These are phyloP conservation scores for Coracopsis vasa DNA, from an alignment of 2,113 vertebrate species.

Conservation along the genomic window DNA sequence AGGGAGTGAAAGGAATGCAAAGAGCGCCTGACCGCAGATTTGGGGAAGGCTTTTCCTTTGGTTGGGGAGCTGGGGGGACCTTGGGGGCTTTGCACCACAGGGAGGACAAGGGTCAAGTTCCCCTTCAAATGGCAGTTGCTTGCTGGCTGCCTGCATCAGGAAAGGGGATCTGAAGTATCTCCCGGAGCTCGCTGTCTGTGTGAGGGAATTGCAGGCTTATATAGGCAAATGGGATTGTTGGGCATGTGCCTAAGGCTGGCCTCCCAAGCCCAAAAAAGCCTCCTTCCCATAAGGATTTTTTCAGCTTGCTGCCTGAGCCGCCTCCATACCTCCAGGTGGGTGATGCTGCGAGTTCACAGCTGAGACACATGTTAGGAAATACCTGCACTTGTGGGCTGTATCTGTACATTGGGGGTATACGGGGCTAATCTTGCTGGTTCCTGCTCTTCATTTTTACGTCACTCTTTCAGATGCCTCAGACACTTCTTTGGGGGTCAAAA, in stretches of 20 bases:
- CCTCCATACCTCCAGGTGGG: neutral
- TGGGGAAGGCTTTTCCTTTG: neutral
- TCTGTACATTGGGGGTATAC: accelerated
- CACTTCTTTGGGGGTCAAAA: neutral
- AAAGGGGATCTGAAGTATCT: neutral
- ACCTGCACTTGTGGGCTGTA: neutral
- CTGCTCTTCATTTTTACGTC: neutral
- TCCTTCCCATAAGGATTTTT: neutral
- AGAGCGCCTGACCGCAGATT: neutral
- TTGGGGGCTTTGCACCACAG: neutral
- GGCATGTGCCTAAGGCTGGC: neutral
- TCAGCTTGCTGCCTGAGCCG: neutral
- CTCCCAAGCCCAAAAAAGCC: neutral
- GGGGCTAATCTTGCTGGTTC: neutral
- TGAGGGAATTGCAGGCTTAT: neutral
- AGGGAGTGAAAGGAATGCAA: neutral
- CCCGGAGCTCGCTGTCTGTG: accelerated
- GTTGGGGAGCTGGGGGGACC: neutral
- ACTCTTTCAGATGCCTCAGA: neutral
- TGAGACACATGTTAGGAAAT: neutral
- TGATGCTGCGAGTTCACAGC: neutral
- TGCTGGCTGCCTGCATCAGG: neutral
- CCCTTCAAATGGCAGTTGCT: neutral
- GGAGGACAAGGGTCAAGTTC: neutral
- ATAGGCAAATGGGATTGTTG: neutral